Percentiles rank a stretch among this genome's conserved stretches.
Conservation (phyloP, 1,140 invertebrate species). For the Scaptodrosophila lebanonensis region DNA sequence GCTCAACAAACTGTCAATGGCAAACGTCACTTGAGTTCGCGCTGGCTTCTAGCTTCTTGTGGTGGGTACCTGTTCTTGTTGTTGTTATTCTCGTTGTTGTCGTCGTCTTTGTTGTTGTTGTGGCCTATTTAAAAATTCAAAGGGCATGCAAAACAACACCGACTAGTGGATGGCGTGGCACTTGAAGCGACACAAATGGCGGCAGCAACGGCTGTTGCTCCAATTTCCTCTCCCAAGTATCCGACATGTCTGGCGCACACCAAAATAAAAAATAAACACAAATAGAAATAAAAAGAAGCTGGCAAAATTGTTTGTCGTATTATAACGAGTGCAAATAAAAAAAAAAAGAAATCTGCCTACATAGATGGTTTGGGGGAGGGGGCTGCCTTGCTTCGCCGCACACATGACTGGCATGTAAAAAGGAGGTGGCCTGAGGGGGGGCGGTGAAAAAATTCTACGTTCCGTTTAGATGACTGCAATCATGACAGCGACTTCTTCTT, state of each 20-base stretch:
- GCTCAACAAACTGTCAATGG: slow-evolving; percentile 26
- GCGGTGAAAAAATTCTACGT: too few relatives aligned
- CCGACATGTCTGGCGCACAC: slow-evolving; percentile 52
- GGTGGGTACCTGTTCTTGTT: too few relatives aligned
- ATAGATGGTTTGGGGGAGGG: too few relatives aligned
- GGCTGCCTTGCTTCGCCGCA: slow-evolving; percentile 22
- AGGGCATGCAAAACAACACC: slow-evolving; percentile 47
- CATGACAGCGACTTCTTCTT: too few relatives aligned
- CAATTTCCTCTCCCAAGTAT: slow-evolving; percentile 57
- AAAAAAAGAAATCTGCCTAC: too few relatives aligned
- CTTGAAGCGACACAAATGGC: slow-evolving; percentile 41
- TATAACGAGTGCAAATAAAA: slow-evolving; percentile 71
- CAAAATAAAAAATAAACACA: slow-evolving; percentile 14
- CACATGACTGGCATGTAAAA: slow-evolving; percentile 27
- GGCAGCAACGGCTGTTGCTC: slow-evolving; percentile 23
- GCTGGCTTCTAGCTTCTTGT: too few relatives aligned
- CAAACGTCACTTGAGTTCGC: slow-evolving; percentile 30
- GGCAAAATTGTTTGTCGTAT: slow-evolving; percentile 24
- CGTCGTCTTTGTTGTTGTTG: neutral
- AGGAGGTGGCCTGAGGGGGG: neutral
- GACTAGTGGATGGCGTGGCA: slow-evolving; percentile 33
- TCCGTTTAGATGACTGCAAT: too few relatives aligned
- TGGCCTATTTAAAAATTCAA: slow-evolving; percentile 68
- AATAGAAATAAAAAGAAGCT: slow-evolving; percentile 26
- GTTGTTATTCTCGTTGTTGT: slow-evolving; percentile 2